Evolutionary conservation across 2,113 vertebrate species (phyloP).

Genomic region (Telmatochromis brachygnathus): DNA sequence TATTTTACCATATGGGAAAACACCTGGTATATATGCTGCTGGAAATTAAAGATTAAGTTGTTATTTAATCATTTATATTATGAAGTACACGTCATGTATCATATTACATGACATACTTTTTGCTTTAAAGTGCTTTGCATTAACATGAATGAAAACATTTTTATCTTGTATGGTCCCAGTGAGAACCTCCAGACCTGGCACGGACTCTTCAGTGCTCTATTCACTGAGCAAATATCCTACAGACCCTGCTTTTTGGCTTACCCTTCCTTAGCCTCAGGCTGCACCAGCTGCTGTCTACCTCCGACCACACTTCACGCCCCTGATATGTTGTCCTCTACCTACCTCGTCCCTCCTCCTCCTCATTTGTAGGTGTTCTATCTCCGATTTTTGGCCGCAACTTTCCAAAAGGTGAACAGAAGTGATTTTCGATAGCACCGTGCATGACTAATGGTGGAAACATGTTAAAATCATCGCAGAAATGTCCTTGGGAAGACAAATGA

Average conservation of each 20-base stretch:
- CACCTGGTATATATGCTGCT: background rate
- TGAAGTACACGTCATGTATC: background rate
- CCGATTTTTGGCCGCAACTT: conserved; percentile 67
- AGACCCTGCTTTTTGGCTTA: conserved; percentile 50
- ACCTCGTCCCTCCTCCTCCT: conserved; percentile 25
- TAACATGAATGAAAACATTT: conserved; percentile 18
- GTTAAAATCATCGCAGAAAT: conserved; percentile 99
- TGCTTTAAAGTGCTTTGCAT: background rate
- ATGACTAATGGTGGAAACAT: conserved; percentile 99
- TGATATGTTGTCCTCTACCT: conserved; percentile 40
- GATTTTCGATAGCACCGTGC: conserved; percentile 91
- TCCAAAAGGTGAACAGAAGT: conserved; percentile 91
- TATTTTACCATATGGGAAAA: background rate
- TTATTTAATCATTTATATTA: background rate
- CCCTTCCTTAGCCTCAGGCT: conserved; percentile 54
- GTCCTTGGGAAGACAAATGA: conserved; percentile 99
- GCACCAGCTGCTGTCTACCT: conserved; percentile 61
- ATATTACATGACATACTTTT: background rate
- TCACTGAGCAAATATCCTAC: conserved; percentile 51
- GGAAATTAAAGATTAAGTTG: background rate
- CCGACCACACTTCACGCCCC: conserved; percentile 28
- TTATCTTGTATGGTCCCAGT: background rate
- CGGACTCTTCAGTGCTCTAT: background rate
- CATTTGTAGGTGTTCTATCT: conserved; percentile 21
- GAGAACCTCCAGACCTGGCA: conserved; percentile 30